Percentiles rank a stretch among this genome's conserved stretches.
phyloP scores from a whole-genome alignment of 2,797 vertebrate species.

The Artibeus lituratus region DNA sequence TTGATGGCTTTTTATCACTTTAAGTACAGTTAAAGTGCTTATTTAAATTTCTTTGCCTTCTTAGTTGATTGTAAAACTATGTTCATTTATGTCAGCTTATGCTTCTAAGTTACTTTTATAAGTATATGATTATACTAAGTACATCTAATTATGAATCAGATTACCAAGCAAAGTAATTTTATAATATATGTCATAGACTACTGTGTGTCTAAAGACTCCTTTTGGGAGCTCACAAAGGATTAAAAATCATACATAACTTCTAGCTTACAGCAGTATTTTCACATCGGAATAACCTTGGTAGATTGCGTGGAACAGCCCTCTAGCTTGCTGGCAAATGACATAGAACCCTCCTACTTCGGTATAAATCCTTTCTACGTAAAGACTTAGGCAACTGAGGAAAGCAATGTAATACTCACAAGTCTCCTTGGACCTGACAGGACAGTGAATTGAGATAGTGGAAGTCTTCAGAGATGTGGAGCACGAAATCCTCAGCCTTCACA shows the following conservation, averaged over 20 bases:
- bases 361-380: neutral
- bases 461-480: neutral
- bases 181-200: neutral
- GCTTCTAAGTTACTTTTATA: slow-evolving; percentile 14
- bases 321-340: slow-evolving; percentile 10
- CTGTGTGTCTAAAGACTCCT: slow-evolving; percentile 13
- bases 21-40: neutral
- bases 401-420: neutral
- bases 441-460: neutral
- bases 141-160: slow-evolving; percentile 31
- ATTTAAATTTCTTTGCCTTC: slow-evolving; percentile 39
- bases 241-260: slow-evolving; percentile 20
- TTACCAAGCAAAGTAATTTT: slow-evolving; percentile 18
- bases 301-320: neutral
- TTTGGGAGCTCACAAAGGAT: slow-evolving; percentile 22
- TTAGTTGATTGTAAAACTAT: slow-evolving; percentile 42
- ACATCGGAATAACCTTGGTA: neutral
- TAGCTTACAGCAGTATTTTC: slow-evolving; percentile 20
- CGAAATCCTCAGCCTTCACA: neutral
- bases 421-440: neutral
- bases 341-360: neutral
- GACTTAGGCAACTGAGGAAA: neutral
- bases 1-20: slow-evolving; percentile 12
- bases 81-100: slow-evolving; percentile 15
- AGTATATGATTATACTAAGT: slow-evolving; percentile 30